Base-by-base conservation (phyloP, 2,113 vertebrate species). In the Oophaga pumilio region DNA sequence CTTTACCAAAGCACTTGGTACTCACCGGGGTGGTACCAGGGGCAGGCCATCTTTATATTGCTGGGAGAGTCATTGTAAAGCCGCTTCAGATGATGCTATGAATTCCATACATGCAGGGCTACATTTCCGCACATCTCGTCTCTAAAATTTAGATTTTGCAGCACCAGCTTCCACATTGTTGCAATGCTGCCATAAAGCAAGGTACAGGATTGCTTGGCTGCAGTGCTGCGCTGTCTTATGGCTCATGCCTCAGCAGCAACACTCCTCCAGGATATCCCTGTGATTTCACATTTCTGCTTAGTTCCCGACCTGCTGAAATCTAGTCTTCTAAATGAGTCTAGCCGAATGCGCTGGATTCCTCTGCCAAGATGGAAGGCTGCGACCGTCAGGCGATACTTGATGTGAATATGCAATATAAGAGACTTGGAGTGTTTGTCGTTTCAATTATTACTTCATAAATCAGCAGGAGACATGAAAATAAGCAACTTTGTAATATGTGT, bases 391-490 rank as follows among this genome's bases (percentile, higher is more conserved):
- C 0, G 33, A 76, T 22, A 56, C 69, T 88, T 76, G 71, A 66
- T 59, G 62, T 60, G 22, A 83, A 59, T 82, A 81, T 76, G 80
- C 71, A 76, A 84, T 83, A 49, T 50, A 83, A 81, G 62, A 26
- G 56, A 64, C 4, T 28, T 50, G 12, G 1, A 43, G 33, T 43
- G 33, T 43, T 43, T 43, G 33, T 43, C 33, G 3, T 43, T 43
- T 43, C 33, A 43, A 43, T 43, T 43, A 43, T 43, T 43, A 43
- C 5, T 43, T 43, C 33, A 43, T 43, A 43, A 43, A 43, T 43
- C 33, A 43, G 33, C 33, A 43, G 33, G 33, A 43, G 33, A 43
- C 33, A 1, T 43, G 33, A 43, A 43, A 43, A 43, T 43, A 43
- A 43, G 1, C 33, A 43, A 43, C 33, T 43, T 43, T 43, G 5